phyloP scores from a whole-genome alignment of 1,140 invertebrate species.

The Aphaenogaster ashmeadi region DNA sequence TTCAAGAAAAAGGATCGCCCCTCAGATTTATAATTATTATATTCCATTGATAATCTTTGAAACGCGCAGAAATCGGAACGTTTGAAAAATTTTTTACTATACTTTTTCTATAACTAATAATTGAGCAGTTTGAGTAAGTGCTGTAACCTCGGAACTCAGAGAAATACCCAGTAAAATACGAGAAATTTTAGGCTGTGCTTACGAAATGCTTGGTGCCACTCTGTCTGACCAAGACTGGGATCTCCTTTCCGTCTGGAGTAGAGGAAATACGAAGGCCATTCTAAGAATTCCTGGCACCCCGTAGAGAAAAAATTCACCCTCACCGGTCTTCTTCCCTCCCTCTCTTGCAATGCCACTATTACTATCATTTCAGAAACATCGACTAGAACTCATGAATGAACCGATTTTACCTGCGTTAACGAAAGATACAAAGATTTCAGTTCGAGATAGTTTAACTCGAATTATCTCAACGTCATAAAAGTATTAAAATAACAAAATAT shows the following conservation, averaged over 20 bases:
- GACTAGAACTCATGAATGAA: not conserved
- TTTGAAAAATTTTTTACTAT: not conserved
- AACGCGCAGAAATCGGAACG: not conserved
- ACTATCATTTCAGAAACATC: not conserved
- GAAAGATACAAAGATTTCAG: too few species aligned
- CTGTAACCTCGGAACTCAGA: not conserved
- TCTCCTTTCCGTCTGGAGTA: slow-evolving; percentile 54
- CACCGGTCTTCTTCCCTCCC: slow-evolving; percentile 46
- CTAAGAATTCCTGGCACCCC: slow-evolving; percentile 80
- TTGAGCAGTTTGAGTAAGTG: not conserved
- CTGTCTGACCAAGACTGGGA: slow-evolving; percentile 75
- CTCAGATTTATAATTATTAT: too few species aligned
- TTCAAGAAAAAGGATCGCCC: too few species aligned
- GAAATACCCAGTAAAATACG: too few species aligned
- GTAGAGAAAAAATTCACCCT: slow-evolving; percentile 73
- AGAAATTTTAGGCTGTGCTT: slow-evolving; percentile 45
- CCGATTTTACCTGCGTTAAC: not conserved
- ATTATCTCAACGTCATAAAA: too few species aligned
- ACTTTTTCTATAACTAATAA: not conserved
- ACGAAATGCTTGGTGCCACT: slow-evolving; percentile 74
- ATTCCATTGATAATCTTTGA: not conserved
- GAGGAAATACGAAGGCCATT: slow-evolving; percentile 71
- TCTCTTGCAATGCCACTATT: not conserved
- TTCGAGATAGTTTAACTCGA: too few species aligned
- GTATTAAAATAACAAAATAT: too few species aligned